Evolutionary conservation across 2,888 invertebrate species (phyloP), one percentile per base, ranked within the genome.

Genomic region (Drosophila lutescens): DNA sequence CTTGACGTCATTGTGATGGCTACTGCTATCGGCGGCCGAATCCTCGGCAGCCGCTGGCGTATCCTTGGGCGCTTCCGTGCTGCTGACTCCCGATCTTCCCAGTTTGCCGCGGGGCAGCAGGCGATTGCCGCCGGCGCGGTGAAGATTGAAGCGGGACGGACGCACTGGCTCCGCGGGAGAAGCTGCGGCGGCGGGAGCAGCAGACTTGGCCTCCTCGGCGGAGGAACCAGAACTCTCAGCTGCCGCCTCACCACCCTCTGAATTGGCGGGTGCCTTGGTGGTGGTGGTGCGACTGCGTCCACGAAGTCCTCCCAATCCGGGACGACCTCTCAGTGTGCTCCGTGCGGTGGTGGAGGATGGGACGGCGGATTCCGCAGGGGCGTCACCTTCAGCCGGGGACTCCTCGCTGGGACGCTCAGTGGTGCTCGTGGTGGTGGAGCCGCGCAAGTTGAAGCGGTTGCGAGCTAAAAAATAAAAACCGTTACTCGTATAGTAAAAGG

Each of bases 381-480:
- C 20, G n/a, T 59, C 76, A 0, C 66, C 79, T n/a, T 84, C 90
- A 7, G 76, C 69, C 2, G 81, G 88, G 13, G 40, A 10, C 12
- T 88, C 90, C 13, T 77, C 82, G 2, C 81, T 84, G 7, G 91
- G 67, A n/a, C 83, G 86, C 63, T 89, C 91, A 2, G 89, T 90
- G 32, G 87, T 80, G 38, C 90, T 89, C 32, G 89, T 80, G 17
- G 91, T 89, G 38, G 89, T 83, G n/a, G 89, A 82, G 17, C 91
- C 91, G 15, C 92, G 91, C 47, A 92, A 63, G 46, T 91, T 92
- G 65, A 92, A 92, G 46, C 92, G 92, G 75, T 92, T 92, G 47
- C 92, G 92, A 30, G 92, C 92, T 92, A 74, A 10, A 46, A 4
- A 13, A n/a, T n/a, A n/a, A n/a, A n/a, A n/a, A n/a, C n/a, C n/a